Evolutionary conservation across 2,113 vertebrate species (phyloP), one percentile per base, ranked within the genome.

Genomic region (Oriolus oriolus): DNA sequence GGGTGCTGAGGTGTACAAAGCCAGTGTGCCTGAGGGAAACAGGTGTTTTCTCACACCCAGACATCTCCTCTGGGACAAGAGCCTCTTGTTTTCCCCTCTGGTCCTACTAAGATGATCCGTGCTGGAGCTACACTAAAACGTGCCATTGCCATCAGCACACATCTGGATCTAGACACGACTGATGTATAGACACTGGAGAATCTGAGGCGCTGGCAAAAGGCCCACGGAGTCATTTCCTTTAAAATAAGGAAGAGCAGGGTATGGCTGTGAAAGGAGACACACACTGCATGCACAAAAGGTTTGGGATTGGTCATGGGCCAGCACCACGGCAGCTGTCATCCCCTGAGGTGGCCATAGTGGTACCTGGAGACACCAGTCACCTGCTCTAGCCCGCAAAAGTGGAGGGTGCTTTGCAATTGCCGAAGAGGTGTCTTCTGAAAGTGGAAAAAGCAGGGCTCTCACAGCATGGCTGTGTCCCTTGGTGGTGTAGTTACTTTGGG

Each of bases 11-110:
- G 20, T 75, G 47, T 17, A 31, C 15, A 35, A 33, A 53, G 47
- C 41, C 78, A 75, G 19, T 0, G 0, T 54, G 52, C 35, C 35
- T 59, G 0, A 0, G 41, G 52, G 47, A 81, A 84, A n/a, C 9
- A 11, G 33, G 4, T 74, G 56, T 81, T 95, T 73, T 39, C 42
- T 74, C 23, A 84, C 39, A 83, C 15, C 28, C 42, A 59, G 33
- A 31, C 57, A 56, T 27, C 27, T 59, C 26, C 22, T 17, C 60
- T 47, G 35, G 47, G 52, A 56, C 26, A 57, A 45, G 7, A 74
- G 7, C 7, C 27, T 54, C 47, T 70, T 71, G 52, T 78, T 84
- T 66, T 49, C 44, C 73, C 44, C 64, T 59, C 33, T 59, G 56
- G 54, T 74, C 50, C 41, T 59, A 35, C 45, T 30, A 15, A 77